Evolutionary conservation across 2,797 vertebrate species (phyloP).

Genomic region (Sciaenops ocellatus): DNA sequence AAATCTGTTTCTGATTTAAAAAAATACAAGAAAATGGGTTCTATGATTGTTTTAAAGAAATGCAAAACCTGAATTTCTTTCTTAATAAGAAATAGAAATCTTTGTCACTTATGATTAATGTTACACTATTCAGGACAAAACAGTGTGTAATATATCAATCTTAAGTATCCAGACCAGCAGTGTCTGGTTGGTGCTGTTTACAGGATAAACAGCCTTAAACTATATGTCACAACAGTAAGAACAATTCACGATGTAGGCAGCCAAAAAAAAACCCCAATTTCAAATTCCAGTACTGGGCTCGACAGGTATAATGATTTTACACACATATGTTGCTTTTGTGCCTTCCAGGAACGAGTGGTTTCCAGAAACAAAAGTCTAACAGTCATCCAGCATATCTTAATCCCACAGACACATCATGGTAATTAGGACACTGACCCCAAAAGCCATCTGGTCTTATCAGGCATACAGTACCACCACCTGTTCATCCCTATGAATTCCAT

Average conservation of each 20-base stretch:
- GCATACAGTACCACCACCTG: conserved; percentile 78
- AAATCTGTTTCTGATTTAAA: conserved; percentile 27
- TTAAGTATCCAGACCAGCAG: not conserved
- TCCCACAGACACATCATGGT: conserved; percentile 72
- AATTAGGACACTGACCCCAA: conserved; percentile 81
- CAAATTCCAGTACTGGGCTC: conserved; percentile 26
- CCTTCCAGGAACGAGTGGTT: conserved; percentile 56
- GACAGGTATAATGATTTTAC: conserved; percentile 61
- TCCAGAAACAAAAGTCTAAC: conserved; percentile 52
- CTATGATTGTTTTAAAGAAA: not conserved
- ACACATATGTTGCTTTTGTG: conserved; percentile 29
- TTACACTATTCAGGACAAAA: not conserved
- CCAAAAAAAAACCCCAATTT: conserved; percentile 38
- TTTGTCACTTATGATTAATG: not conserved
- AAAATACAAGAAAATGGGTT: conserved; percentile 12
- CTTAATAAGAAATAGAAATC: not conserved
- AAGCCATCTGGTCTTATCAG: conserved; percentile 80
- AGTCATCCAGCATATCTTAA: conserved; percentile 73
- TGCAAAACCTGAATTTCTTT: conserved; percentile 5
- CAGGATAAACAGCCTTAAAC: conserved; percentile 24
- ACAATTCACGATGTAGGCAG: conserved; percentile 35
- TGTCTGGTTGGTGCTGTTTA: conserved; percentile 22
- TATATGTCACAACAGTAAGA: conserved; percentile 38
- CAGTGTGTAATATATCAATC: not conserved
- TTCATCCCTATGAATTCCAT: conserved; percentile 72